Evolutionary conservation across 2,888 invertebrate genomes (phyloP).

Genomic region (Cecidostiba fungosa): DNA sequence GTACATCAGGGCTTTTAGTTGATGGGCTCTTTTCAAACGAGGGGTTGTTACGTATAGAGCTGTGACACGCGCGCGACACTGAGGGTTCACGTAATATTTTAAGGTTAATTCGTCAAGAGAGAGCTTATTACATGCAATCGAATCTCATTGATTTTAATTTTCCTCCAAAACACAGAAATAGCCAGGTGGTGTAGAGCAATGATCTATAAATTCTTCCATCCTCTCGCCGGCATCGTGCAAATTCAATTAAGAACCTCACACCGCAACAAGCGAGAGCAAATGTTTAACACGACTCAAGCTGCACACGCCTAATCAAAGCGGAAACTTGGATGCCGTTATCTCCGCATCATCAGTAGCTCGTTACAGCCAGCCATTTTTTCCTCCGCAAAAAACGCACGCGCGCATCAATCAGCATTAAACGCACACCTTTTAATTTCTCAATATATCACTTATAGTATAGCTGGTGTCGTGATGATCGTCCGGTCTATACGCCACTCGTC

Average conservation of each 20-base stretch:
- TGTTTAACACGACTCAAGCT: not conserved
- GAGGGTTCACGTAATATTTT: too few species aligned
- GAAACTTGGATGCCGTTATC: not conserved
- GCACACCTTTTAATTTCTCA: not conserved
- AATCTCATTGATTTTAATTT: too few species aligned
- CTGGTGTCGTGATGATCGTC: not conserved
- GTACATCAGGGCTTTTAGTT: not conserved
- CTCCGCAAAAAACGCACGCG: not conserved
- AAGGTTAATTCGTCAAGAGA: too few species aligned
- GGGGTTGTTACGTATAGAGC: not conserved
- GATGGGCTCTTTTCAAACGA: not conserved
- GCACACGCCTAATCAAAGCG: not conserved
- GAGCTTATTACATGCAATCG: too few species aligned
- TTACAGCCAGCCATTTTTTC: not conserved
- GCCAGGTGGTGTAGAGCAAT: too few species aligned
- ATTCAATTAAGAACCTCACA: not conserved
- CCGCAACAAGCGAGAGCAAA: not conserved
- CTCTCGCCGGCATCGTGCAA: not conserved
- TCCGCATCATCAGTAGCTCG: not conserved
- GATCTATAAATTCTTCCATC: not conserved
- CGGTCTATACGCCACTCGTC: not conserved
- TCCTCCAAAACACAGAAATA: too few species aligned
- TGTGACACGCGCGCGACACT: not conserved
- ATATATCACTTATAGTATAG: not conserved
- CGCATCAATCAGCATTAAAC: slow-evolving; percentile 11